Evolutionary conservation across 2,113 vertebrate genomes (phyloP), one percentile per base, ranked within the genome.

Genomic region (Eretmochelys imbricata): DNA sequence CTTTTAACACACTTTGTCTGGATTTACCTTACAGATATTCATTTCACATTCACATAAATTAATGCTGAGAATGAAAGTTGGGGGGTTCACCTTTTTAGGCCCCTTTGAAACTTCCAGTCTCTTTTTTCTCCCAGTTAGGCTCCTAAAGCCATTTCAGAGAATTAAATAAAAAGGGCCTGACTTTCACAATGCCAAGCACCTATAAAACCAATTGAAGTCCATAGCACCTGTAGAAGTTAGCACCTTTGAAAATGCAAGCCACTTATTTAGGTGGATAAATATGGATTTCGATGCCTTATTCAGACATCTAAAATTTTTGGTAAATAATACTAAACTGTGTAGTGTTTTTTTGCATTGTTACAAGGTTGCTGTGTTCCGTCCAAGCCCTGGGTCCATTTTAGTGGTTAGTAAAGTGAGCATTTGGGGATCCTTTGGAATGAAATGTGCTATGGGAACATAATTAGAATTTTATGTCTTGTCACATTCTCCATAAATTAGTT

Each of bases 221-320:
- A 31, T 13, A 53, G 72, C 35, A 55, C 6, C 5, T 79, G 27
- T 42, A 81, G 62, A 25, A 17, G 4, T 89, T 82, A 85, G 88
- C 13, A 42, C 24, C 27, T 69, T 42, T 1, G 38, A 51, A 69
- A 90, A 6, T 24, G 31, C 29, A 69, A 96, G 89, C 2, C 27
- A 22, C n/a, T 51, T 90, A 54, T 25, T 89, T 22, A 89, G 51
- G 49, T 69, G 49, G n/a, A 12, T 80, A 76, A 92, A 91, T 80
- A 82, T 35, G 80, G 46, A 89, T 88, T 89, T 81, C 76, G 69
- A 95, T 93, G 55, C 59, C 48, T 55, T 20, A 1, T 6, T 48
- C n/a, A 89, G 83, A 20, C 42, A 87, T 91, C 82, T 88, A 95
- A 88, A 75, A 86, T 92, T 94, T 97, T 59, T 89, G 89, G 84